Conservation (phyloP, 1,140 invertebrate species). For the Atta colombica region DNA sequence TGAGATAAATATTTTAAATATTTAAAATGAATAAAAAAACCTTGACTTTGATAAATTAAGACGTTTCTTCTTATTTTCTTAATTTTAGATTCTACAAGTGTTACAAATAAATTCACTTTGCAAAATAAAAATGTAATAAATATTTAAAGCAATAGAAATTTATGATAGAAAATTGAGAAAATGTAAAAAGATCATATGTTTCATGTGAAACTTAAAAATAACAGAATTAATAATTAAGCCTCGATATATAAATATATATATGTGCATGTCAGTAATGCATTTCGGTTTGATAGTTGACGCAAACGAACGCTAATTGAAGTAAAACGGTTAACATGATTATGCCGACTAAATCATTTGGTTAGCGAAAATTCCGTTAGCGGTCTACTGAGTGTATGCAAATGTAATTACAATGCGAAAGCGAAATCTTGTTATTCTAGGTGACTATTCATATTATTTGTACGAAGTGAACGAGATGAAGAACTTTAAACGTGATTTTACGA, state of each 20-base stretch:
- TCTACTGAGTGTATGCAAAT: constrained; percentile 48
- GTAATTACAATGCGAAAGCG: constrained; percentile 44
- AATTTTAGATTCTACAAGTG: background rate
- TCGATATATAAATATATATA: background rate
- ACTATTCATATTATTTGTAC: constrained; percentile 58
- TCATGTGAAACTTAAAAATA: background rate
- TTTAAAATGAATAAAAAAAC: background rate
- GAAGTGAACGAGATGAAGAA: background rate
- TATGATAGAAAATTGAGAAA: background rate
- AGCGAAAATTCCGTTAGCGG: constrained; percentile 55
- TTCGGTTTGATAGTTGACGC: constrained; percentile 50
- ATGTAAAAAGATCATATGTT: background rate
- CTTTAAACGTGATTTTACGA: background rate
- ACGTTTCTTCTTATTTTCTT: background rate
- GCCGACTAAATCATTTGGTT: constrained; percentile 52
- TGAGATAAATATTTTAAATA: background rate
- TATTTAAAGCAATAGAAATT: background rate
- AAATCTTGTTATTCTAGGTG: constrained; percentile 57
- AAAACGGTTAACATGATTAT: constrained; percentile 58
- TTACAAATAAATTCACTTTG: background rate
- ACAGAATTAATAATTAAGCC: background rate
- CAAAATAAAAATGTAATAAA: background rate
- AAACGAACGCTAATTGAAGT: constrained; percentile 53
- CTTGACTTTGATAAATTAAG: background rate
- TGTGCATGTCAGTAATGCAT: background rate